Evolutionary conservation across 2,888 invertebrate genomes (phyloP).

Genomic region (Abrostola triplasia): DNA sequence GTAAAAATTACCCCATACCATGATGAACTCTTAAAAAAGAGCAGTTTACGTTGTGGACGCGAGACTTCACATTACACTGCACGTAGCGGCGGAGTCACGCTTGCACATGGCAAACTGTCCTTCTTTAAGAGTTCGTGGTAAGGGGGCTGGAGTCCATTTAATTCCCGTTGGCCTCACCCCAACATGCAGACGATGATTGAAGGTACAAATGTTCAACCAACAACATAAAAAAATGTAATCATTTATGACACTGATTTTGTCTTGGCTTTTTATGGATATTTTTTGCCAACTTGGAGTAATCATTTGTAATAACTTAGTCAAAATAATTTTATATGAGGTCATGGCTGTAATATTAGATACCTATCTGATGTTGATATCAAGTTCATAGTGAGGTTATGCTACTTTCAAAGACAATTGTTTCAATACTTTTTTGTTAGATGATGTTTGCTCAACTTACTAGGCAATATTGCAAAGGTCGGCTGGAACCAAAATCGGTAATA

Average conservation of each 20-base stretch:
- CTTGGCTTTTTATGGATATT: background rate
- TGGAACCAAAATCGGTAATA: background rate
- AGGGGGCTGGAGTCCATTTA: no score
- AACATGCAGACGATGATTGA: no score
- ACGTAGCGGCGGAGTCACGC: no score
- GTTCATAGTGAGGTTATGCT: background rate
- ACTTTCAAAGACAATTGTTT: background rate
- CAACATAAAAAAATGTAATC: background rate
- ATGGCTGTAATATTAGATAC: background rate
- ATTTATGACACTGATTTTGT: background rate
- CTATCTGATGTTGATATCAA: background rate
- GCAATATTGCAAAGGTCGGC: background rate
- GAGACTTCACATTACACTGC: no score
- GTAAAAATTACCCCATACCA: no score
- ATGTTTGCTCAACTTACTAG: background rate
- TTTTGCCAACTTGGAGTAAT: background rate
- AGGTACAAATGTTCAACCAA: no score
- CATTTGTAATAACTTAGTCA: background rate
- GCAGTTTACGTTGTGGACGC: no score
- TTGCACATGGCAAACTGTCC: no score
- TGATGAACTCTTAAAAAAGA: no score
- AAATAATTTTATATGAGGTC: background rate
- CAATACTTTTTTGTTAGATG: background rate
- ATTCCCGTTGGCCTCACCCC: no score
- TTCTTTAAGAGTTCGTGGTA: no score